Evolutionary conservation across 2,888 invertebrate genomes (phyloP), one percentile per base, ranked within the genome.

Genomic region (Rhodophaea formosa): DNA sequence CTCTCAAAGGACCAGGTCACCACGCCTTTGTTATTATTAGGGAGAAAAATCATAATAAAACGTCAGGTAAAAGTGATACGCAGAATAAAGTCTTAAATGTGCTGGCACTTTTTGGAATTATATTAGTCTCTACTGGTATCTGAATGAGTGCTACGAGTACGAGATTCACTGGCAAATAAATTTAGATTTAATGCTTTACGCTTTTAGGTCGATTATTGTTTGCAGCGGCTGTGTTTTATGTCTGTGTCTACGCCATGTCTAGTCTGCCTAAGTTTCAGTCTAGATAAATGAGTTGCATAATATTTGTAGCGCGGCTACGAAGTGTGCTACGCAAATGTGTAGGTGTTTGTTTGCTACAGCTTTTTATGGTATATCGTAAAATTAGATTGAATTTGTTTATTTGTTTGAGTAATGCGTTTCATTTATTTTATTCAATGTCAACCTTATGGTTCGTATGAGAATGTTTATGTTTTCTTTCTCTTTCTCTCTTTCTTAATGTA

Each of bases 241-340:
- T 10, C 12, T 30, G 12, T 47, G 35, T 35, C 51, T 51, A 39
- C 51, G 51, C 51, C 35, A 15, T 7, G 51, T 51, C 46, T 46
- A 46, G 46, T 7, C 51, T 35, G 35, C 32, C 49, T 14, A 10
- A 17, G 51, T 51, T 51, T 39, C 30, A 35, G 29, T 53, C 53
- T 53, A 53, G 43, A 30, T 43, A 30, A 15, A 29, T 44, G 23
- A 23, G 8, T 30, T 30, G 44, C 35, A 14, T 53, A 29, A 43
- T 53, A 43, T 53, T 44, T 53, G 44, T 53, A 23, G 23, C 23
- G 23, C 5, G 23, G 46, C 17, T 51, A 51, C 51, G 51, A 51
- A 17, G 12, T n/a, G 14, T 32, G 49, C 32, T 12, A 30, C 39
- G 39, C 32, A 39, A 39, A 39, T 6, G 10, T 3, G 12, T 10